Base-by-base conservation (phyloP, 2,797 vertebrate species). In the Pseudochaenichthys georgianus region DNA sequence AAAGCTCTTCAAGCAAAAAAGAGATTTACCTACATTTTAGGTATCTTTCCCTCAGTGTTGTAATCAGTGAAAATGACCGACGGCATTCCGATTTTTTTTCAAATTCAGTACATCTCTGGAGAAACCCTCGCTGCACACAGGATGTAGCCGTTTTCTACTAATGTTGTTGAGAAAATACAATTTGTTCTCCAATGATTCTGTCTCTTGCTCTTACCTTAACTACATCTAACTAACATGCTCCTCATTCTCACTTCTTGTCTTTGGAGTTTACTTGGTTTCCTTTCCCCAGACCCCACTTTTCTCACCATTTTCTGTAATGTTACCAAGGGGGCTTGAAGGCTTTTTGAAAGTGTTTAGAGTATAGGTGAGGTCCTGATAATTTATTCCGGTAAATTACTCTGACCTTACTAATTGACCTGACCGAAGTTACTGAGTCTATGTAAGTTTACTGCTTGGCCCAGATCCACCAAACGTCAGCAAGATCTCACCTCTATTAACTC, bases 161-260 rank as follows among this genome's bases (percentile, higher is more conserved):
- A 59, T 19, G 5, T n/a, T 48, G 59, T 46, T 63, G 11, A 62
- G 21, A 67, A 78, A 73, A 34, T 52, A 57, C 38, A 57, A 5
- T 48, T 71, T 70, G 21, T 70, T 53, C 50, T 64, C 16, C 62
- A 4, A 66, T 54, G 19, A 45, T 46, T 5, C 17, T 19, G 17
- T 60, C 47, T 66, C 16, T 60, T 13, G 1, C 47, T 51, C 62
- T 7, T 48, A 50, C 21, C 12, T 8, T 31, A 13, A 23, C 58
- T 31, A 43, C 1, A 13, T 66, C 60, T 41, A 5, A 48, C 47
- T 63, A 53, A 54, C 45, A 70, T 50, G 31, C 43, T 52, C 28
- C 17, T 65, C 43, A 46, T 72, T 72, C 31, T 70, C 10, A 9
- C 13, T 48, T 2, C n/a, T 16, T 34, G n/a, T 66, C 53, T 69